Percentiles rank a stretch among this genome's conserved stretches.
These are phyloP conservation scores for Eurypyga helias DNA, from an alignment of 2,113 vertebrate genomes.

Conservation along the genomic window DNA sequence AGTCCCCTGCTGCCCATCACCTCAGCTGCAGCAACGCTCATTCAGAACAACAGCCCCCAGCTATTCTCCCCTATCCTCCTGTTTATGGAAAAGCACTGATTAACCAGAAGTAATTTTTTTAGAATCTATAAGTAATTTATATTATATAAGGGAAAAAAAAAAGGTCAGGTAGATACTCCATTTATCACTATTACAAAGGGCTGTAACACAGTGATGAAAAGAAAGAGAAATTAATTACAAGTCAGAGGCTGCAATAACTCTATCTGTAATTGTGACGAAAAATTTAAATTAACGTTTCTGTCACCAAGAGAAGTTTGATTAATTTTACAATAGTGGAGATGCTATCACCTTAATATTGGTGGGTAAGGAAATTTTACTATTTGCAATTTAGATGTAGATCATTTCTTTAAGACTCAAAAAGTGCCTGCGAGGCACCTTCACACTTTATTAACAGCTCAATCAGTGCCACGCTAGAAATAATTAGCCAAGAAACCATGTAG, in stretches of 20 bases:
- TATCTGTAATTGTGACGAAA: slow-evolving; percentile 83
- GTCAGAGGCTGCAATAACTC: slow-evolving; percentile 81
- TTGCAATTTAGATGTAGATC: slow-evolving; percentile 82
- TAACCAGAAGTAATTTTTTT: slow-evolving; percentile 68
- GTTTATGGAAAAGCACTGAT: slow-evolving; percentile 74
- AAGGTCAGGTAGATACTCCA: slow-evolving; percentile 76
- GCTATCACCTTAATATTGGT: slow-evolving; percentile 76
- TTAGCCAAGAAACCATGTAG: slow-evolving; percentile 71
- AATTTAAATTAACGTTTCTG: slow-evolving; percentile 86
- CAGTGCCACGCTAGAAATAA: slow-evolving; percentile 77
- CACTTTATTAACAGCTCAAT: slow-evolving; percentile 89
- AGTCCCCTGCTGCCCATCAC: background rate
- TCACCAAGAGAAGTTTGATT: slow-evolving; percentile 84
- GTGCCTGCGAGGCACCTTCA: slow-evolving; percentile 83
- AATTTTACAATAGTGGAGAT: slow-evolving; percentile 83
- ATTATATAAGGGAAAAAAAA: slow-evolving; percentile 65
- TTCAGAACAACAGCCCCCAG: slow-evolving; percentile 5
- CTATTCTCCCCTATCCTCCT: background rate
- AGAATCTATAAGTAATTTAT: slow-evolving; percentile 69
- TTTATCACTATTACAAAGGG: slow-evolving; percentile 83
- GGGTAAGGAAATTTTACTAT: slow-evolving; percentile 74
- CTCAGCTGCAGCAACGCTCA: background rate
- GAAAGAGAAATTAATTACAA: slow-evolving; percentile 87
- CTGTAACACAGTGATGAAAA: slow-evolving; percentile 75
- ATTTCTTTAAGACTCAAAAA: slow-evolving; percentile 74